A percentile compares a stretch with the other conserved stretches of the same genome.
Evolutionary conservation across 2,888 invertebrate species (phyloP).

Genomic region (Teleogryllus oceanicus): DNA sequence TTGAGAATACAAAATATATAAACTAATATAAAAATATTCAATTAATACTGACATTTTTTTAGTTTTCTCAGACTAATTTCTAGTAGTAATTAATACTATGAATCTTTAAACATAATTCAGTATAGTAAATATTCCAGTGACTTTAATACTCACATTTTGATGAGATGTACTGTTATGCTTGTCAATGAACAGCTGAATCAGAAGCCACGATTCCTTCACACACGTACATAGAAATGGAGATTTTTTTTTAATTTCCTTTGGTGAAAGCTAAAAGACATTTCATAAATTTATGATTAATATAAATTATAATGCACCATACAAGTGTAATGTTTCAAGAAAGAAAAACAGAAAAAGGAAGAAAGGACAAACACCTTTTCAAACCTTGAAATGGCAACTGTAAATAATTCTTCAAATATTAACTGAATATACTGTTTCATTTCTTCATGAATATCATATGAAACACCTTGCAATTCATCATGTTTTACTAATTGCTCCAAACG

Average conservation of each 20-base stretch:
- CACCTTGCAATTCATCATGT: not conserved
- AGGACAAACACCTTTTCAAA: not conserved
- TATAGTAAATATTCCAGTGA: not conserved
- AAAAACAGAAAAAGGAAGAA: not conserved
- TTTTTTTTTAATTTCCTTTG: not conserved
- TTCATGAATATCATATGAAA: not conserved
- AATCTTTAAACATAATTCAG: not conserved
- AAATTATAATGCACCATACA: too few species aligned
- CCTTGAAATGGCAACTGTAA: not conserved
- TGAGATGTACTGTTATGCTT: conserved; percentile 30
- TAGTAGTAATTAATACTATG: not conserved
- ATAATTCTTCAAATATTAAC: not conserved
- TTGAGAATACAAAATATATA: too few species aligned
- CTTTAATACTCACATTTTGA: not conserved
- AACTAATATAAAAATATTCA: too few species aligned
- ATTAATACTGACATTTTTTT: too few species aligned
- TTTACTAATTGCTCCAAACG: not conserved
- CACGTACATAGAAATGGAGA: conserved; percentile 57
- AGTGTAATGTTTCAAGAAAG: too few species aligned
- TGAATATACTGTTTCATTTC: not conserved
- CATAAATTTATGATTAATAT: too few species aligned
- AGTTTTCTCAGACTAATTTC: not conserved
- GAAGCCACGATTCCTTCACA: conserved; percentile 57
- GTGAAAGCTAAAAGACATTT: too few species aligned
- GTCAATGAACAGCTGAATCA: conserved; percentile 51